Percentiles rank a stretch among this genome's conserved stretches.
Conservation (phyloP, 35 echinoderm and acorn worm species). For the Lytechinus variegatus region DNA sequence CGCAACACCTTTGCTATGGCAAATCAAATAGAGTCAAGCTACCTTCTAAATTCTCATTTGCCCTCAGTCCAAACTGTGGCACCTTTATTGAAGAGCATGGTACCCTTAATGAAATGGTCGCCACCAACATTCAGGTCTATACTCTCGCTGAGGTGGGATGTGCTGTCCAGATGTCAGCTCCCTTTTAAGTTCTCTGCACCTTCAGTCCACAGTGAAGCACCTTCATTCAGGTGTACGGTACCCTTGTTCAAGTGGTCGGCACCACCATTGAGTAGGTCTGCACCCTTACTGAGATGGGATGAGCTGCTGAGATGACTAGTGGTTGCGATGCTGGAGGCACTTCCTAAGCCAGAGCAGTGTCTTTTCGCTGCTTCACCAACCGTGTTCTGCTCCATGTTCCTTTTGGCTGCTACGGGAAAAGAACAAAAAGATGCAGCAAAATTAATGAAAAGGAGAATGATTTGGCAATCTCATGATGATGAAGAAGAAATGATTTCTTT, state of each 20-base stretch:
- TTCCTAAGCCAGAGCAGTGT: slow-evolving; percentile 15
- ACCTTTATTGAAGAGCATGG: not conserved
- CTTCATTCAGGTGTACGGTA: not conserved
- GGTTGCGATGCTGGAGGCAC: not conserved
- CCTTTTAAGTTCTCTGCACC: not conserved
- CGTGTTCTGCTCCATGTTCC: not conserved
- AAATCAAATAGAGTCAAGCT: too few relatives aligned
- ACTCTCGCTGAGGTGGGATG: not conserved
- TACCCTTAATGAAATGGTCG: not conserved
- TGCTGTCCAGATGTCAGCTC: not conserved
- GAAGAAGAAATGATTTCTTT: too few relatives aligned
- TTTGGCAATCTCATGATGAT: not conserved
- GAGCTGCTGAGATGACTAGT: not conserved
- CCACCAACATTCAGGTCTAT: not conserved
- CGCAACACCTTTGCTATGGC: not conserved
- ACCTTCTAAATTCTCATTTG: too few relatives aligned
- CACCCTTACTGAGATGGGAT: not conserved
- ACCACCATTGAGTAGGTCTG: not conserved
- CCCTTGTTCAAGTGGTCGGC: not conserved
- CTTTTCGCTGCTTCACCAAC: slow-evolving; percentile 25
- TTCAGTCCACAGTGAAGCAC: not conserved
- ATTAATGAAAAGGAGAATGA: not conserved
- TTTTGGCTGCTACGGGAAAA: not conserved
- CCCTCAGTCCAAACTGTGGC: too few relatives aligned
- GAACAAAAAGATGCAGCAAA: not conserved